Conservation (phyloP, 2,888 invertebrate genomes). For the Drosophila glabriapex region DNA sequence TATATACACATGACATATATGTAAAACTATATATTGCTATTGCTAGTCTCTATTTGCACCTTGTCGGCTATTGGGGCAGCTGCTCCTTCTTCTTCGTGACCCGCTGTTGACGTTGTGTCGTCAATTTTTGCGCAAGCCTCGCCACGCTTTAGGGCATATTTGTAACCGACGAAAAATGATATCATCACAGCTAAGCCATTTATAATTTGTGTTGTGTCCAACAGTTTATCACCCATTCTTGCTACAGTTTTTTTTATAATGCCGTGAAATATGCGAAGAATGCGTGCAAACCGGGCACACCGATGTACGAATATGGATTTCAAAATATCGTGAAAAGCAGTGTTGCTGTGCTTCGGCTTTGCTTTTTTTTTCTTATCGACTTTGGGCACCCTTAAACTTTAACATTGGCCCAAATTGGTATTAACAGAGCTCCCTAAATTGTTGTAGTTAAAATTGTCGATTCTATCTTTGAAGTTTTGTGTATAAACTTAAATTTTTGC, state of each 20-base stretch:
- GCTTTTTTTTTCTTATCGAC: not conserved
- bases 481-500: not conserved
- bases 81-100: slow-evolving; percentile 32
- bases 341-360: not conserved
- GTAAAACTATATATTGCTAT: not conserved
- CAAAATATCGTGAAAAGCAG: slow-evolving; percentile 34
- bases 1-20: not conserved
- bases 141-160: slow-evolving; percentile 83
- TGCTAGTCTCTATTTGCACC: slow-evolving; percentile 44
- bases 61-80: slow-evolving; percentile 54
- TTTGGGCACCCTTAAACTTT: not conserved
- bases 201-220: slow-evolving; percentile 84
- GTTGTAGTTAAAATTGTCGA: not conserved
- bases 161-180: slow-evolving; percentile 85
- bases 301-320: slow-evolving; percentile 27
- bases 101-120: slow-evolving; percentile 31
- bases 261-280: slow-evolving; percentile 14
- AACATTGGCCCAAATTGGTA: not conserved
- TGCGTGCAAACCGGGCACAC: slow-evolving; percentile 39
- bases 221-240: slow-evolving; percentile 81
- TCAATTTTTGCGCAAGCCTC: slow-evolving; percentile 67
- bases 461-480: not conserved
- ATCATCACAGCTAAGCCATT: slow-evolving; percentile 85
- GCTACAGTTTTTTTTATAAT: slow-evolving; percentile 14
- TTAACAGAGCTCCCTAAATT: not conserved